These are phyloP conservation scores for Apis dorsata DNA, from an alignment of 1,140 invertebrate genomes.

Conservation along the genomic window DNA sequence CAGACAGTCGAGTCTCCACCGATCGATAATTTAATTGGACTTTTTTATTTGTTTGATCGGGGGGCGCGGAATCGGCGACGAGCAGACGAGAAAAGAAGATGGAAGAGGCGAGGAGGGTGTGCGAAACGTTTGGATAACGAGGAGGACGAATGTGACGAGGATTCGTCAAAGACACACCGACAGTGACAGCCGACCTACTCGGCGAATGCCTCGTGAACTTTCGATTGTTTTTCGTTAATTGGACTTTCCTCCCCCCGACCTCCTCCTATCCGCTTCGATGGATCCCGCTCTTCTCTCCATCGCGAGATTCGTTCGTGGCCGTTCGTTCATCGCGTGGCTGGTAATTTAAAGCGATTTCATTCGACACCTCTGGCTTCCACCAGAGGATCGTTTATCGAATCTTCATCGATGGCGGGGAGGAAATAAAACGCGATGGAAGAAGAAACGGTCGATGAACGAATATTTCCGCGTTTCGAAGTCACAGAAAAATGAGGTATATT, in stretches of 20 bases:
- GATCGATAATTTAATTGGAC: constrained; percentile 43
- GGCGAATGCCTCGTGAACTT: background rate
- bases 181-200: constrained; percentile 12
- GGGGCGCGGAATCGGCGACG: background rate
- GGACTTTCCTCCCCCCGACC: background rate
- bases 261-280: background rate
- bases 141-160: background rate
- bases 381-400: constrained; percentile 22
- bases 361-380: background rate
- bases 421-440: background rate
- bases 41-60: constrained; percentile 8
- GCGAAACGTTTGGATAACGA: constrained; percentile 4
- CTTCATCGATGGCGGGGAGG: background rate
- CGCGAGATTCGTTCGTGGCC: too few species aligned
- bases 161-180: constrained; percentile 2
- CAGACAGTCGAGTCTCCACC: background rate
- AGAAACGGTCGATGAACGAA: background rate
- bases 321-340: background rate
- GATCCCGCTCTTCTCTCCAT: background rate
- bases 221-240: constrained; percentile 48
- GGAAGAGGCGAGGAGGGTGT: background rate
- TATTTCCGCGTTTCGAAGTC: too few species aligned
- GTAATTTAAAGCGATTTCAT: constrained; percentile 24
- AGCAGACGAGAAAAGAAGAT: too few species aligned
- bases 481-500: background rate